These are phyloP conservation scores for Pedicia rivosa DNA, from an alignment of 2,888 invertebrate genomes.

Conservation along the genomic window DNA sequence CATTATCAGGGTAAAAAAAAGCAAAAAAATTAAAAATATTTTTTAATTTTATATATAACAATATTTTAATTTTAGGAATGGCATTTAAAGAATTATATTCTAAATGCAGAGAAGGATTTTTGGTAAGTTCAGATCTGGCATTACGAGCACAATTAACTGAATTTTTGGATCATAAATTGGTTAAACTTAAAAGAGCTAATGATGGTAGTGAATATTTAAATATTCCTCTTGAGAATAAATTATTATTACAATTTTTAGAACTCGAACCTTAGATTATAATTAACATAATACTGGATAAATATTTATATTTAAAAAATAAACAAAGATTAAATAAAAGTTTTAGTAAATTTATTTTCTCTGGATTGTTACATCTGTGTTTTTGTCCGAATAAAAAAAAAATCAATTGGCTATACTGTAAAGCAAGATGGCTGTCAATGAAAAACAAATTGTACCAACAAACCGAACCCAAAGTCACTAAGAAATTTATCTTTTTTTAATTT, in stretches of 20 bases:
- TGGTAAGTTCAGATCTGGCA: constrained; percentile 85
- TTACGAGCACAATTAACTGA: constrained; percentile 85
- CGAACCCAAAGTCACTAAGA: too few relatives aligned
- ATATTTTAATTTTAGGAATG: too few relatives aligned
- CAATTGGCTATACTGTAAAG: too few relatives aligned
- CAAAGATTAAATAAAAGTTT: background rate
- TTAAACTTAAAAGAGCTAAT: constrained; percentile 58
- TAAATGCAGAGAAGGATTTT: constrained; percentile 70
- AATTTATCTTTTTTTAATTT: too few relatives aligned
- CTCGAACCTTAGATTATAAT: constrained; percentile 16
- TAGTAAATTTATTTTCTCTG: too few relatives aligned
- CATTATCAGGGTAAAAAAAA: constrained; percentile 76
- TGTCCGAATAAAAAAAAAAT: too few relatives aligned
- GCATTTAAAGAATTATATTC: constrained; percentile 78
- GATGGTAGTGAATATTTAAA: constrained; percentile 71
- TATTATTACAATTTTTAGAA: constrained; percentile 65
- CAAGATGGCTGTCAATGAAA: too few relatives aligned
- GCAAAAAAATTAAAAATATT: constrained; percentile 14
- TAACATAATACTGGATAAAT: background rate
- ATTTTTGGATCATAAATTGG: constrained; percentile 87
- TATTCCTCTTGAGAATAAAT: constrained; percentile 57
- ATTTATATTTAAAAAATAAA: background rate
- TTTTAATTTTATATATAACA: too few relatives aligned
- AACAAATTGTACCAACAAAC: too few relatives aligned
- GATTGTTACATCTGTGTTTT: too few relatives aligned